Percentiles rank a stretch among this genome's conserved stretches.
phyloP scores from a whole-genome alignment of 2,113 vertebrate species.

The Psettodes erumei region DNA sequence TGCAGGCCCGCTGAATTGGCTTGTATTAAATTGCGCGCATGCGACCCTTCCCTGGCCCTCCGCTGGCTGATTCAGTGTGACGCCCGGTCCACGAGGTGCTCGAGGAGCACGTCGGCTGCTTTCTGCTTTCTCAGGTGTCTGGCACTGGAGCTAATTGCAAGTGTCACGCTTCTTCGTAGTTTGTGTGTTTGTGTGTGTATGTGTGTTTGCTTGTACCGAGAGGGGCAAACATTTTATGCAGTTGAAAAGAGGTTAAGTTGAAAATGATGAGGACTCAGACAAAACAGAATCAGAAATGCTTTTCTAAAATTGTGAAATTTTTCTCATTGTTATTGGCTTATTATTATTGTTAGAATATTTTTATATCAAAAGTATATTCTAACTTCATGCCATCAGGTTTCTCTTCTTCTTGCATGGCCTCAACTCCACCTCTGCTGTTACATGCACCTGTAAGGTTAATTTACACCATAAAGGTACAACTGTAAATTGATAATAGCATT shows the following conservation, averaged over 20 bases:
- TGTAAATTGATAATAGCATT: neutral
- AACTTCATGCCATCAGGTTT: neutral
- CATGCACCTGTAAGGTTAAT: neutral
- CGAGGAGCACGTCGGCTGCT: slow-evolving; percentile 27
- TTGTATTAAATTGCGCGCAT: slow-evolving; percentile 43
- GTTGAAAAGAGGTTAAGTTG: slow-evolving; percentile 24
- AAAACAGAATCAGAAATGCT: slow-evolving; percentile 15
- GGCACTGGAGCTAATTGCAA: slow-evolving; percentile 61
- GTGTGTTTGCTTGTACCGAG: neutral
- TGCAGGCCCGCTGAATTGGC: slow-evolving; percentile 17
- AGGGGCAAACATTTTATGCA: slow-evolving; percentile 9
- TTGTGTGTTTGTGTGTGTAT: slow-evolving; percentile 4
- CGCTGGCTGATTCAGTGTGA: slow-evolving; percentile 58
- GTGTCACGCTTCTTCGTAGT: slow-evolving; percentile 45
- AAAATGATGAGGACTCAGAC: neutral
- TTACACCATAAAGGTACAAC: slow-evolving; percentile 1
- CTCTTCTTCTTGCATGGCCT: neutral
- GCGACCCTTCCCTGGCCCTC: slow-evolving; percentile 42
- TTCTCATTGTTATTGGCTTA: no score
- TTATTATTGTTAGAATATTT: neutral
- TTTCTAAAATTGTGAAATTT: neutral
- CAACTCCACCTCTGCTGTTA: neutral
- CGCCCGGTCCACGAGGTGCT: slow-evolving; percentile 42
- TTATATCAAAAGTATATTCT: neutral
- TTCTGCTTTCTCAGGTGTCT: slow-evolving; percentile 57